These are phyloP conservation scores for Trogon surrucura DNA, from an alignment of 2,113 vertebrate genomes.

Conservation along the genomic window DNA sequence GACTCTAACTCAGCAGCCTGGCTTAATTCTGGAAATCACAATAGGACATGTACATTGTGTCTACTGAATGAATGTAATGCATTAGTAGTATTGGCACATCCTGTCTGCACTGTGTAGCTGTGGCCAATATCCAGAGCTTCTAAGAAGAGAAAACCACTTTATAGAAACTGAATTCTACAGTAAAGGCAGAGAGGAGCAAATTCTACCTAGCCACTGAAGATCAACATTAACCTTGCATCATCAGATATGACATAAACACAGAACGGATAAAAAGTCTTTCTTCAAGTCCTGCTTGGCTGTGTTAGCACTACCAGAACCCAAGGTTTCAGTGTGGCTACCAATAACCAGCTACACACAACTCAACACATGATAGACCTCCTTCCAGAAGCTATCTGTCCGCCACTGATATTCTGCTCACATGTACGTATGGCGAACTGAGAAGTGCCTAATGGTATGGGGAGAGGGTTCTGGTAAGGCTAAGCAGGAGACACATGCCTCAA, in stretches of 20 bases:
- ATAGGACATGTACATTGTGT: accelerated
- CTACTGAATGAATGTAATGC: background rate
- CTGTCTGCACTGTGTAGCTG: accelerated
- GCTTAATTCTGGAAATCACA: background rate
- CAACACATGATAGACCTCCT: background rate
- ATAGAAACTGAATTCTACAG: background rate
- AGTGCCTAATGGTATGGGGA: too few relatives aligned
- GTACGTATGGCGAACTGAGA: too few relatives aligned
- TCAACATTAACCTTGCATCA: background rate
- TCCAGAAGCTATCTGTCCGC: background rate
- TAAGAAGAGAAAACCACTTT: background rate
- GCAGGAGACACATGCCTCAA: too few relatives aligned
- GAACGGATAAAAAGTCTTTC: background rate
- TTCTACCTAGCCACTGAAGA: background rate
- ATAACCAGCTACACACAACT: background rate
- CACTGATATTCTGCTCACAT: background rate
- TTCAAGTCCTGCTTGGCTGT: background rate
- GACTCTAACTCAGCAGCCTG: background rate
- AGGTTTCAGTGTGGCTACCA: background rate
- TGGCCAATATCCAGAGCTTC: background rate
- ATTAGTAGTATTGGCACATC: background rate
- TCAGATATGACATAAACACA: background rate
- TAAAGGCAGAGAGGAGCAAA: background rate
- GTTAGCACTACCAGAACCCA: background rate
- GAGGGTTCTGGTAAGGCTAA: too few relatives aligned